Evolutionary conservation across 2,113 vertebrate species (phyloP).

Genomic region (Turnix velox): DNA sequence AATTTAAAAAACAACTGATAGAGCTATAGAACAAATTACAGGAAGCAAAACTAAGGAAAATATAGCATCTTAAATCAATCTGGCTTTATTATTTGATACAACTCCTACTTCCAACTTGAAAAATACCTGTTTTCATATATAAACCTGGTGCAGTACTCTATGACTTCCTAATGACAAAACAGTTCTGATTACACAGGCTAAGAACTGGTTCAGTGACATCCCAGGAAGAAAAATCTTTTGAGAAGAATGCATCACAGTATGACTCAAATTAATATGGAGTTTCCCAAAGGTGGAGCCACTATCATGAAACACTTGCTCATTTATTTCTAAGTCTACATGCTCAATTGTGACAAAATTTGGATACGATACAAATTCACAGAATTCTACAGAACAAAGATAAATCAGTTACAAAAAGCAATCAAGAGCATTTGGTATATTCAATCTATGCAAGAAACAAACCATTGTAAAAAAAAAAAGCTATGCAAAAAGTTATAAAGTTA

Average conservation of each 20-base stretch:
- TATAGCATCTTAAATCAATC: background rate
- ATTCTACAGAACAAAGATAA: background rate
- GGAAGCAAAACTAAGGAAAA: background rate
- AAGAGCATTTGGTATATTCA: background rate
- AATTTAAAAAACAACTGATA: background rate
- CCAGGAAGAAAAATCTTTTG: background rate
- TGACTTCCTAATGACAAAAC: background rate
- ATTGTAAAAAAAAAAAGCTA: background rate
- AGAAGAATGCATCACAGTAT: background rate
- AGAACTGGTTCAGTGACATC: background rate
- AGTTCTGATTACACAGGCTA: background rate
- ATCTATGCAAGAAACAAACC: background rate
- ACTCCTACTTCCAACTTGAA: background rate
- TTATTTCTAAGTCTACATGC: background rate
- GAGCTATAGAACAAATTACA: background rate
- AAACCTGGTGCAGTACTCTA: background rate
- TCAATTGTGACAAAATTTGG: background rate
- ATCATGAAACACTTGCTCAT: background rate
- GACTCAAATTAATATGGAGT: background rate
- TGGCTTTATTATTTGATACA: background rate
- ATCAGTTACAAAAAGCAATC: background rate
- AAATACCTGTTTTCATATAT: background rate
- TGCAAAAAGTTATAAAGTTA: background rate
- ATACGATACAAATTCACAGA: background rate
- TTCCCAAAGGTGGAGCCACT: background rate